phyloP scores from a whole-genome alignment of 1,140 invertebrate genomes.

The Drosophila insularis region DNA sequence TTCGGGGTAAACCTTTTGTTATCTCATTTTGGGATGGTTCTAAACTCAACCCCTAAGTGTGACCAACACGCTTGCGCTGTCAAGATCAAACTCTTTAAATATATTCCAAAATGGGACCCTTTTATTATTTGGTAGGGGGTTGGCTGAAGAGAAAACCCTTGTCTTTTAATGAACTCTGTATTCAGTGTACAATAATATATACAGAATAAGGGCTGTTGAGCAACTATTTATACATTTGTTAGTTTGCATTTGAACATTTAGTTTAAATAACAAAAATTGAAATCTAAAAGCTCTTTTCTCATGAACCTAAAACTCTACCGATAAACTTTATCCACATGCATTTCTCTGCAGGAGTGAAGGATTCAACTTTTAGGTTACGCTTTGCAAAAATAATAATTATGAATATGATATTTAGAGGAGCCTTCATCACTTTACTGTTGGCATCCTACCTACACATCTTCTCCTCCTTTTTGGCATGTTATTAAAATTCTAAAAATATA shows the following conservation, averaged over 20 bases:
- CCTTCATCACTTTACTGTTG: background rate
- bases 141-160: conserved; percentile 15
- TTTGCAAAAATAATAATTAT: conserved; percentile 76
- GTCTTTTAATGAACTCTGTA: conserved; percentile 5
- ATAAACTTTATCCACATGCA: conserved; percentile 44
- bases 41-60: conserved; percentile 56
- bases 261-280: conserved; percentile 22
- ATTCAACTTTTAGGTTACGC: conserved; percentile 61
- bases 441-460: background rate
- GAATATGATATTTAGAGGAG: conserved; percentile 58
- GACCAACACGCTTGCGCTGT: conserved; percentile 64
- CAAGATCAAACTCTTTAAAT: background rate
- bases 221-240: background rate
- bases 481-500: conserved; percentile 76
- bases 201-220: background rate
- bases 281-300: conserved; percentile 3
- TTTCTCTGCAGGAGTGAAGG: conserved; percentile 30
- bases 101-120: conserved; percentile 66
- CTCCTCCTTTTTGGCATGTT: conserved; percentile 49
- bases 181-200: background rate
- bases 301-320: conserved; percentile 18
- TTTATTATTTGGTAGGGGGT: background rate
- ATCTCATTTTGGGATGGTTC: conserved; percentile 50
- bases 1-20: conserved; percentile 31
- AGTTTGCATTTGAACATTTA: conserved; percentile 36